These are phyloP conservation scores for Redunca redunca DNA, from an alignment of 2,113 vertebrate genomes.

Conservation along the genomic window DNA sequence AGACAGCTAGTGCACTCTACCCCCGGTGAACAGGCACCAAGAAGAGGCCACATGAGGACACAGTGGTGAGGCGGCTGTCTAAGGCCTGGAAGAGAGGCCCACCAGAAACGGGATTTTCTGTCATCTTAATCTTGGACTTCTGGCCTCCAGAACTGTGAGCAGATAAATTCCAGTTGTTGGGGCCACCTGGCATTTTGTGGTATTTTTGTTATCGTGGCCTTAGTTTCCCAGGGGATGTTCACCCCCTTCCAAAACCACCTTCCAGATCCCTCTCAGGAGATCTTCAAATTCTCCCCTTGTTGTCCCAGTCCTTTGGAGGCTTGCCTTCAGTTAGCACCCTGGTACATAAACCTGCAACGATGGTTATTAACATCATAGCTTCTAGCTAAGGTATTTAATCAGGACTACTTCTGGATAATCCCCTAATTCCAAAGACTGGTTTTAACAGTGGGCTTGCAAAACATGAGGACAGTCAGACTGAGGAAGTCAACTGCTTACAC, in stretches of 20 bases:
- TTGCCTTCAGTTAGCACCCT: neutral
- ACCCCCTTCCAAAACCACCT: neutral
- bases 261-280: neutral
- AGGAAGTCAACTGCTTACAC: neutral
- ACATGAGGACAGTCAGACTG: neutral
- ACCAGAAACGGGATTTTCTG: neutral
- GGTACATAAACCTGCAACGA: neutral
- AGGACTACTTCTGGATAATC: neutral
- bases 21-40: neutral
- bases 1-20: neutral
- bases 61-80: too few relatives aligned
- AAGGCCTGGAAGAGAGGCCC: neutral
- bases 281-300: neutral
- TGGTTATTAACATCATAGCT: neutral
- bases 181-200: neutral
- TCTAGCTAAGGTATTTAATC: neutral
- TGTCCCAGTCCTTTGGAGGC: neutral
- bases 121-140: neutral
- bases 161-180: neutral
- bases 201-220: neutral
- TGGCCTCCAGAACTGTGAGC: neutral
- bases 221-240: neutral
- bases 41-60: neutral
- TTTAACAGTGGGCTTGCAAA: neutral
- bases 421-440: neutral